Conservation (phyloP, 2,888 invertebrate species). For the Cheilosia pagana region DNA sequence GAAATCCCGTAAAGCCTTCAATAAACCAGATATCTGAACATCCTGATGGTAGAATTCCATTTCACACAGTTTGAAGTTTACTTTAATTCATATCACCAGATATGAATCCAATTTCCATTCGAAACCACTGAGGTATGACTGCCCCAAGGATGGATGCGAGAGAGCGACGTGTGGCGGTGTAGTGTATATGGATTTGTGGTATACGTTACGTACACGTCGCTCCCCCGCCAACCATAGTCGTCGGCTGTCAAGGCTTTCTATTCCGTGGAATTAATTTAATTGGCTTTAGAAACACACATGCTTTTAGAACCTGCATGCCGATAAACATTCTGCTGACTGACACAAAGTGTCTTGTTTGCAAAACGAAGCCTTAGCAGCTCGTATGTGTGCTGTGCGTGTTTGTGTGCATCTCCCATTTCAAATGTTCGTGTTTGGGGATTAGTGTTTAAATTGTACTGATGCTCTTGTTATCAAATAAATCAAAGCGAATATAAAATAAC, state of each 20-base stretch:
- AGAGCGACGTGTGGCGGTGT: not conserved
- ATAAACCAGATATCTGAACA: conserved; percentile 6
- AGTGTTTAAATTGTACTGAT: conserved; percentile 46
- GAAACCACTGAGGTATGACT: conserved; percentile 66
- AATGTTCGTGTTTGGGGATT: conserved; percentile 38
- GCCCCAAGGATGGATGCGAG: conserved; percentile 21
- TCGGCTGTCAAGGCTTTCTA: conserved; percentile 55
- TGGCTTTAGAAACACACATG: conserved; percentile 60
- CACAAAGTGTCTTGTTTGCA: conserved; percentile 50
- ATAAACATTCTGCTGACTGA: conserved; percentile 26
- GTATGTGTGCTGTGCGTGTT: not conserved
- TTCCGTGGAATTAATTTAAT: conserved; percentile 70
- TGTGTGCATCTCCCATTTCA: conserved; percentile 12
- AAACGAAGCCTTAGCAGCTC: conserved; percentile 48
- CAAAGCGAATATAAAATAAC: conserved; percentile 61
- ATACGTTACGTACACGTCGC: not conserved
- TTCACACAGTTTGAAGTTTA: conserved; percentile 48
- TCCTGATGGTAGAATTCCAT: not conserved
- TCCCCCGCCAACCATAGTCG: conserved; percentile 16
- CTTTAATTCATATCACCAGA: conserved; percentile 51
- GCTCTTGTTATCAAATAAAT: conserved; percentile 61
- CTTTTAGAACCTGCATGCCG: conserved; percentile 12
- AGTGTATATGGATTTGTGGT: not conserved
- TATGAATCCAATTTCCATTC: conserved; percentile 60
- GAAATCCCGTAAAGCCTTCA: not conserved